phyloP scores from a whole-genome alignment of 2,888 invertebrate species.

The Germaria angustata region DNA sequence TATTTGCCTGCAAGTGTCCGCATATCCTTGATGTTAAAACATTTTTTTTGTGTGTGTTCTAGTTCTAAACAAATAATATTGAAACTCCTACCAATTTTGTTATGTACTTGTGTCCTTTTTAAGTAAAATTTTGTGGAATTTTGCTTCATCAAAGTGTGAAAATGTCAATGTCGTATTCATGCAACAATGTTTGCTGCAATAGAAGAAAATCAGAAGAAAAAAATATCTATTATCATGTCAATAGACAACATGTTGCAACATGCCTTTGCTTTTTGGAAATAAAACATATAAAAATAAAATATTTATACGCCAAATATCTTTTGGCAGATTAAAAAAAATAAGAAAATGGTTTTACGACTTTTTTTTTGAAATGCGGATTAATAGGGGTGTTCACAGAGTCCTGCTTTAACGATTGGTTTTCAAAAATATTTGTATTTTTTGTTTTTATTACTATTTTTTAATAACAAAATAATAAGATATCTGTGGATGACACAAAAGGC shows the following conservation, averaged over 20 bases:
- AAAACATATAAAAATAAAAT: slow-evolving; percentile 30
- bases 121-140: neutral
- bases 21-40: slow-evolving; percentile 39
- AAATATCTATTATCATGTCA: slow-evolving; percentile 33
- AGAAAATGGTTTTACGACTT: neutral
- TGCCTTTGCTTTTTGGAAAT: slow-evolving; percentile 41
- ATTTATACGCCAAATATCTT: slow-evolving; percentile 39
- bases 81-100: slow-evolving; percentile 32
- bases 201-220: neutral
- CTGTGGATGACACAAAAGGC: no score
- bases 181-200: slow-evolving; percentile 28
- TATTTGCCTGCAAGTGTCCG: slow-evolving; percentile 40
- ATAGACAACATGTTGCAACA: slow-evolving; percentile 52
- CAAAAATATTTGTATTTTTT: no score
- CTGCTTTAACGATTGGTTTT: no score
- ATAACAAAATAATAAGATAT: no score
- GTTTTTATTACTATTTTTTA: no score
- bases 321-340: slow-evolving; percentile 1
- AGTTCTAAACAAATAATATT: slow-evolving; percentile 45
- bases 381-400: neutral
- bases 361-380: neutral
- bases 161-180: slow-evolving; percentile 75
- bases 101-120: neutral
- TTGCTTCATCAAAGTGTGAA: slow-evolving; percentile 77
- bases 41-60: neutral